Conservation (phyloP, 2,797 vertebrate species). For the Semaprochilodus insignis region DNA sequence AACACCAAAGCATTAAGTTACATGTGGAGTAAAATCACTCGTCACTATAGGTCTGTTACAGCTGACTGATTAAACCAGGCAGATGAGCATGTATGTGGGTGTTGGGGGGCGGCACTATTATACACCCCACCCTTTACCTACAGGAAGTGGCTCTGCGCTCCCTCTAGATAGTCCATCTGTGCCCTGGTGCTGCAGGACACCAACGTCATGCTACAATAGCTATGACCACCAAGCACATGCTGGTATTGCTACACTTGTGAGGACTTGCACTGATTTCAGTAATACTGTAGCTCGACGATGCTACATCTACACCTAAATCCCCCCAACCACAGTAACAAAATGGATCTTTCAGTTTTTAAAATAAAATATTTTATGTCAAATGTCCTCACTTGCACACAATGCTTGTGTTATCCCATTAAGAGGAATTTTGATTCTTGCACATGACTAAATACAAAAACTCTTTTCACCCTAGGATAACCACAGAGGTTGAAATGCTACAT, state of each 20-base stretch:
- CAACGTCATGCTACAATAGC: not conserved
- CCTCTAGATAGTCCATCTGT: constrained; percentile 44
- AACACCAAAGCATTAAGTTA: not conserved
- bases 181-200: not conserved
- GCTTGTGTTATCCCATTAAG: not conserved
- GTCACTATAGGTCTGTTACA: not conserved
- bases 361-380: too few species aligned
- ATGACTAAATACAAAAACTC: not conserved
- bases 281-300: not conserved
- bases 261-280: not conserved
- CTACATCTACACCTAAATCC: not conserved
- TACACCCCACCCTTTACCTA: constrained; percentile 15
- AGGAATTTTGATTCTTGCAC: not conserved
- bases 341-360: too few species aligned
- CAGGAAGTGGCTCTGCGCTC: constrained; percentile 35
- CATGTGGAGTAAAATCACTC: not conserved
- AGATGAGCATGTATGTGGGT: not conserved
- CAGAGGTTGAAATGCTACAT: too few species aligned
- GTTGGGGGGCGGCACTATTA: constrained; percentile 14
- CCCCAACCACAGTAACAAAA: too few species aligned
- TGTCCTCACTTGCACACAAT: too few species aligned
- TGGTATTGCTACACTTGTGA: not conserved
- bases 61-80: constrained; percentile 26
- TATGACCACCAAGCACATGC: not conserved
- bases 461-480: too few species aligned